Conservation (phyloP, 2,113 vertebrate species). For the Podarcis muralis region DNA sequence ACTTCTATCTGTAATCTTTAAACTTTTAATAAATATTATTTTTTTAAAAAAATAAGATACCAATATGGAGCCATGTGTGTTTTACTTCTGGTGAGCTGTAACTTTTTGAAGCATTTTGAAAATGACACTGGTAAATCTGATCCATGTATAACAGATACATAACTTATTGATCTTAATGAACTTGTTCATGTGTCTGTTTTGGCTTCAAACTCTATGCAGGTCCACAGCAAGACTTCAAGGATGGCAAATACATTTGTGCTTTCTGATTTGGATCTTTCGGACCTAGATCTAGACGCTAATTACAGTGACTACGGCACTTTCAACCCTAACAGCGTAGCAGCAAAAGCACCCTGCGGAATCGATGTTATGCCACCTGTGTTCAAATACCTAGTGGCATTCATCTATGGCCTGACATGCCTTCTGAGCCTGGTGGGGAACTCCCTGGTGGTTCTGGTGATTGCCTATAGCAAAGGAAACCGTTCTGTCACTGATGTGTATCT, state of each 20-base stretch:
- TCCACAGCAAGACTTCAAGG: not conserved
- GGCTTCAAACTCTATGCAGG: not conserved
- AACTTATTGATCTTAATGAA: not conserved
- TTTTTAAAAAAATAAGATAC: too few species aligned
- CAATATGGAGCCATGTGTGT: too few species aligned
- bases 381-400: slow-evolving; percentile 61
- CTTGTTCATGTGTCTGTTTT: not conserved
- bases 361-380: slow-evolving; percentile 27
- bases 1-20: too few species aligned
- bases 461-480: slow-evolving; percentile 66
- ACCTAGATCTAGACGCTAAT: fast-evolving
- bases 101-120: not conserved
- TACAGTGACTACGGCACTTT: slow-evolving; percentile 47
- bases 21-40: too few species aligned
- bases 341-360: slow-evolving; percentile 52
- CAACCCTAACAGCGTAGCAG: not conserved
- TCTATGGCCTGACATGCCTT: slow-evolving; percentile 80
- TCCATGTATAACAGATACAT: too few species aligned
- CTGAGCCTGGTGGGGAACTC: slow-evolving; percentile 85
- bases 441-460: slow-evolving; percentile 84
- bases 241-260: not conserved
- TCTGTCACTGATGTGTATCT: slow-evolving; percentile 86
- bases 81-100: too few species aligned
- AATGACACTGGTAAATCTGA: too few species aligned
- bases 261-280: not conserved